phyloP scores from a whole-genome alignment of 2,888 invertebrate species.

The Cremastobaeus sp. region DNA sequence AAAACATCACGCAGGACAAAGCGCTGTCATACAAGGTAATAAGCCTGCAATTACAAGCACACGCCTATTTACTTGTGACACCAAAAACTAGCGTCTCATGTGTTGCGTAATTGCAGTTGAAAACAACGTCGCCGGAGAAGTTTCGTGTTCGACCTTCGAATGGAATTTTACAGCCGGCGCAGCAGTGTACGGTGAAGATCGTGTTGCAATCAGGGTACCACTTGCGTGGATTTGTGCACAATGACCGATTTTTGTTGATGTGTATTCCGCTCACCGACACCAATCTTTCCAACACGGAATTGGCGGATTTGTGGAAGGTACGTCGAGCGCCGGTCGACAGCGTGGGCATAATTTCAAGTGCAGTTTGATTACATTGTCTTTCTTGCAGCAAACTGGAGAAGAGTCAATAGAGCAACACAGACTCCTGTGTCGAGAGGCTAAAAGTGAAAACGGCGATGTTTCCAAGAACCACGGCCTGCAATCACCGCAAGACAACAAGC shows the following conservation, averaged over 20 bases:
- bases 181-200: conserved; percentile 84
- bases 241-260: conserved; percentile 93
- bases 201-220: conserved; percentile 87
- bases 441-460: conserved; percentile 67
- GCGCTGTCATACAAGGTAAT: conserved; percentile 85
- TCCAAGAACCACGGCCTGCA: conserved; percentile 66
- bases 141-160: conserved; percentile 94
- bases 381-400: conserved; percentile 79
- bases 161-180: conserved; percentile 85
- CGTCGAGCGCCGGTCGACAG: too few relatives aligned
- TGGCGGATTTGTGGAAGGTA: conserved; percentile 87
- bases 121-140: conserved; percentile 97
- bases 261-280: conserved; percentile 83
- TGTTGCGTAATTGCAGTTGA: conserved; percentile 84
- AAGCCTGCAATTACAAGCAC: not conserved
- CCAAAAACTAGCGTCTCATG: too few relatives aligned
- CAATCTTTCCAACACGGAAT: conserved; percentile 81
- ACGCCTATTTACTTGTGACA: too few relatives aligned
- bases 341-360: too few relatives aligned
- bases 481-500: conserved; percentile 66
- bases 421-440: conserved; percentile 83
- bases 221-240: conserved; percentile 82
- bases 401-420: conserved; percentile 85
- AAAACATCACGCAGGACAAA: conserved; percentile 82
- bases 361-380: too few relatives aligned